Evolutionary conservation across 2,797 vertebrate genomes (phyloP).

Genomic region (Hydrolagus colliei): DNA sequence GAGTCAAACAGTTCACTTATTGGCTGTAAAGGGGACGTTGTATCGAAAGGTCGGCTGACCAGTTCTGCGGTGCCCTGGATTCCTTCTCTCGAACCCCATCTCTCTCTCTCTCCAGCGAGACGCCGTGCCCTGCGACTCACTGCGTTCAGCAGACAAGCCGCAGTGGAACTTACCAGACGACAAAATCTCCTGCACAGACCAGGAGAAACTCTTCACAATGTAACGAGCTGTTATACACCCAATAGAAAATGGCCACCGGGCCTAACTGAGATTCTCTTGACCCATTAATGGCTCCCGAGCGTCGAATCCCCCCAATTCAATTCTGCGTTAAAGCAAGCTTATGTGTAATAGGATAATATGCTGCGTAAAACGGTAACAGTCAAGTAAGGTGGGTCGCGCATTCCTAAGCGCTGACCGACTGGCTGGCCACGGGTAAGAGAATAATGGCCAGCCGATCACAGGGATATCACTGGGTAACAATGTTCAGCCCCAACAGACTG

Average conservation of each 20-base stretch:
- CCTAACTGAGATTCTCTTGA: neutral
- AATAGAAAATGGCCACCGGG: no score
- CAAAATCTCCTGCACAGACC: no score
- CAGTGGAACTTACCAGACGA: neutral
- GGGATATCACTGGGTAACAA: constrained; percentile 5
- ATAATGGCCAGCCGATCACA: neutral
- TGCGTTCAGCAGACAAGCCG: neutral
- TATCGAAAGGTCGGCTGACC: no score
- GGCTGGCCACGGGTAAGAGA: neutral
- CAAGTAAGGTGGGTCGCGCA: constrained; percentile 6
- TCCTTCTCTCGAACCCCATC: no score
- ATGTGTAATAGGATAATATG: constrained; percentile 19
- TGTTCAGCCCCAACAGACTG: neutral
- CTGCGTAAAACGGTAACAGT: constrained; percentile 26
- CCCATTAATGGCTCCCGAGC: no score
- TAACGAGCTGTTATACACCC: no score
- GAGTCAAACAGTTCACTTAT: no score
- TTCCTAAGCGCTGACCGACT: constrained; percentile 8
- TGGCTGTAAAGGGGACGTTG: no score
- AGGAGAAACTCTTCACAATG: no score
- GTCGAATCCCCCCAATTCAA: no score
- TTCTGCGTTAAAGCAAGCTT: constrained; percentile 1
- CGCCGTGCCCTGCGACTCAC: neutral
- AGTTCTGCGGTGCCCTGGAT: neutral
- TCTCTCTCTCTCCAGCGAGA: neutral